Evolutionary conservation across 2,113 vertebrate species (phyloP).

Genomic region (Nibea albiflora): DNA sequence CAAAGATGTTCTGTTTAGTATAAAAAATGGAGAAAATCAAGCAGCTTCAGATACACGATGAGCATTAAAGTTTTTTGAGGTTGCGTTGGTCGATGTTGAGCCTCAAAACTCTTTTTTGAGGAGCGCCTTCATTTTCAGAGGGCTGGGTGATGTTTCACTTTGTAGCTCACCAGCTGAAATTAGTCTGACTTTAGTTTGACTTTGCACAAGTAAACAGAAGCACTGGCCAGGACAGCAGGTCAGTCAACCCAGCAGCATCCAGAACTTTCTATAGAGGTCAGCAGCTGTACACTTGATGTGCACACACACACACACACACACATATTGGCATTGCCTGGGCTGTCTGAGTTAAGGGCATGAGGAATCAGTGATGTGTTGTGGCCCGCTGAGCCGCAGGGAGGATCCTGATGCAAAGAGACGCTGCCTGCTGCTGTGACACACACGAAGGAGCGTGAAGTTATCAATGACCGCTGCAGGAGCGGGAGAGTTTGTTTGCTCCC

Average conservation of each 20-base stretch:
- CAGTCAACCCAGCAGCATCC: conserved; percentile 34
- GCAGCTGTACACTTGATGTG: conserved; percentile 53
- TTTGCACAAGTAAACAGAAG: conserved; percentile 25
- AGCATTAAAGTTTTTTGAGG: no score
- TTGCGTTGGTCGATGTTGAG: no score
- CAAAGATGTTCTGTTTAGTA: no score
- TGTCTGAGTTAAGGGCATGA: conserved; percentile 52
- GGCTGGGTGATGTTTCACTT: no score
- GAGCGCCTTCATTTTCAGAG: no score
- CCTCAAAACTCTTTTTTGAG: no score
- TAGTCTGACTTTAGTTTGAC: background rate
- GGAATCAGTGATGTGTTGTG: conserved; percentile 49
- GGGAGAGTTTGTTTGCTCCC: conserved; percentile 19
- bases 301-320: conserved; percentile 27
- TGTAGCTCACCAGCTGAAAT: background rate
- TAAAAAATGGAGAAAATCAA: no score
- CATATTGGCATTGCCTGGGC: conserved; percentile 36
- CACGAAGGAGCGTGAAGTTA: conserved; percentile 25
- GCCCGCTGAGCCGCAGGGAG: conserved; percentile 39
- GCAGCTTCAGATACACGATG: no score
- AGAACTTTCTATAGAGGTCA: conserved; percentile 51
- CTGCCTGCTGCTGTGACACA: conserved; percentile 50
- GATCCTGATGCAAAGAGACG: conserved; percentile 60
- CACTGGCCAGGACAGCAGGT: conserved; percentile 31
- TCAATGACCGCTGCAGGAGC: conserved; percentile 18